Evolutionary conservation across 1,140 invertebrate species (phyloP).

Genomic region (Leptinotarsa lineolata): DNA sequence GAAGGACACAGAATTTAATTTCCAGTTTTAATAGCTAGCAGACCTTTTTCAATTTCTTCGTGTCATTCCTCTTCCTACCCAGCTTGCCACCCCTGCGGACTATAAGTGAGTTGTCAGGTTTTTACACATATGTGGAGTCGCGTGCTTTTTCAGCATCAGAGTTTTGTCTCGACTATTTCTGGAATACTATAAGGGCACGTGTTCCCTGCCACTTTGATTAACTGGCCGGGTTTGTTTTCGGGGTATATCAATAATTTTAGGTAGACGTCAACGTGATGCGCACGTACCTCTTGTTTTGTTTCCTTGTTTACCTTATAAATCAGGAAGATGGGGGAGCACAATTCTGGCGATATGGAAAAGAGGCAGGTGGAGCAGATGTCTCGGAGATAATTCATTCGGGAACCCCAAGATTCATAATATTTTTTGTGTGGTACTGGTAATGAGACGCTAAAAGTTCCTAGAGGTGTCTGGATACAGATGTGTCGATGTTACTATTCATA

Average conservation of each 20-base stretch:
- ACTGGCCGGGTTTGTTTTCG: constrained; percentile 24
- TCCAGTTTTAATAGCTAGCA: not conserved
- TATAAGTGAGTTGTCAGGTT: constrained; percentile 4
- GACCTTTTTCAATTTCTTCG: not conserved
- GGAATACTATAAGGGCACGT: constrained; percentile 18
- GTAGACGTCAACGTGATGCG: constrained; percentile 16
- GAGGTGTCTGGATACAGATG: too few relatives aligned
- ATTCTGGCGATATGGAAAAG: constrained; percentile 11
- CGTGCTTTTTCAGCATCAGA: constrained; percentile 11
- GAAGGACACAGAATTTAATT: not conserved
- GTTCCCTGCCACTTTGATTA: constrained; percentile 27
- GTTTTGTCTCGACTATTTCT: not conserved
- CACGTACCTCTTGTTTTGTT: constrained; percentile 22
- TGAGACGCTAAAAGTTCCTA: too few relatives aligned
- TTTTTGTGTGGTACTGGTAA: not conserved
- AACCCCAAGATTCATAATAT: not conserved
- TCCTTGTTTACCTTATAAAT: constrained; percentile 28
- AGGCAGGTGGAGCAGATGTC: constrained; percentile 21
- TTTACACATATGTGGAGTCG: constrained; percentile 23
- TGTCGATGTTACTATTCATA: too few relatives aligned
- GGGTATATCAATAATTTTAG: constrained; percentile 29
- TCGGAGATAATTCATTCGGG: not conserved
- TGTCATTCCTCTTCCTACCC: not conserved
- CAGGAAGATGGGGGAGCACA: constrained; percentile 12
- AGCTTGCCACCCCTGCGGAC: not conserved